Conservation (phyloP, 1,140 invertebrate genomes). For the Trichoplusia ni region DNA sequence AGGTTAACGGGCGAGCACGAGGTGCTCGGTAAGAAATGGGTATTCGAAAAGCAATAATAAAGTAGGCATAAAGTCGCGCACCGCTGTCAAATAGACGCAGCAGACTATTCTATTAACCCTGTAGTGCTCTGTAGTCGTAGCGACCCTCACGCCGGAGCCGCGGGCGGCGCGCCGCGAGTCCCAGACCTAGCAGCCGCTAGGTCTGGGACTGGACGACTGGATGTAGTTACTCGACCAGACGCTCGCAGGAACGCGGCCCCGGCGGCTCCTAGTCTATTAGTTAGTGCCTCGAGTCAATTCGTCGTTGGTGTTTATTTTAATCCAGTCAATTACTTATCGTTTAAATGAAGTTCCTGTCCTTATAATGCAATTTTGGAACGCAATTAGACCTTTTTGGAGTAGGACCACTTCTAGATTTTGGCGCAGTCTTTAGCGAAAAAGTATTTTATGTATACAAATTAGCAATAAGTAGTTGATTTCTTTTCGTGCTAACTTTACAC, state of each 20-base stretch:
- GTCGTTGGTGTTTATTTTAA: constrained; percentile 68
- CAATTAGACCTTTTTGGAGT: background rate
- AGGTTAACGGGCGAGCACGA: constrained; percentile 68
- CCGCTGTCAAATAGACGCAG: constrained; percentile 70
- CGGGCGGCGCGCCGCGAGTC: constrained; percentile 11
- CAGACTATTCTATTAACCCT: constrained; percentile 58
- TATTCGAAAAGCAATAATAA: constrained; percentile 82
- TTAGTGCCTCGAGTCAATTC: constrained; percentile 74
- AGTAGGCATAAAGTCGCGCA: constrained; percentile 77
- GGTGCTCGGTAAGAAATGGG: constrained; percentile 75
- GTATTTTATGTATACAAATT: background rate
- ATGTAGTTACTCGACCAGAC: background rate
- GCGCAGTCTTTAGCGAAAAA: too few relatives aligned
- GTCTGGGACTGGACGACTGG: too few relatives aligned
- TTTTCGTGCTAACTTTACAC: too few relatives aligned
- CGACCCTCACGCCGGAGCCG: background rate
- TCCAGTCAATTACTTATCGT: constrained; percentile 72
- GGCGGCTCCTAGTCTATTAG: constrained; percentile 48
- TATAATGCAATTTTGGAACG: constrained; percentile 21
- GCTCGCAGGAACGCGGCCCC: constrained; percentile 18
- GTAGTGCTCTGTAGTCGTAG: constrained; percentile 55
- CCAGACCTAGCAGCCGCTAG: constrained; percentile 22
- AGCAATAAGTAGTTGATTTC: too few relatives aligned
- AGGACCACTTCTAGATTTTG: constrained; percentile 32
- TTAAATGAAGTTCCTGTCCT: constrained; percentile 56